Conservation (phyloP, 1,140 invertebrate genomes). For the Papilio dardanus region DNA sequence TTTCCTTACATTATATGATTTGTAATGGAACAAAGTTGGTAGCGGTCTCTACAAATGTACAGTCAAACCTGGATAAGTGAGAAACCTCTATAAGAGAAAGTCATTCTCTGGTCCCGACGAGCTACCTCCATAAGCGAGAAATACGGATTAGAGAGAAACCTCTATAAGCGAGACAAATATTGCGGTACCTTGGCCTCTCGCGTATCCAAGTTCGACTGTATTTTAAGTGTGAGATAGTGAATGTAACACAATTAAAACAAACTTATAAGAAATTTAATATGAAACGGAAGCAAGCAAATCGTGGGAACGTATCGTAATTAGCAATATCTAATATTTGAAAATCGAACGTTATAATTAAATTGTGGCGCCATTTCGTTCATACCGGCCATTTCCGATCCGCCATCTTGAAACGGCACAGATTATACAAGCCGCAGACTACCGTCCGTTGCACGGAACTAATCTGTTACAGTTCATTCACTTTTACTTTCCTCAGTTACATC, state of each 20-base stretch:
- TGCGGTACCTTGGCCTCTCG: too few relatives aligned
- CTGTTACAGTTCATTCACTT: slow-evolving; percentile 32
- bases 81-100: too few relatives aligned
- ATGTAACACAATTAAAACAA: too few relatives aligned
- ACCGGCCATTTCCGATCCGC: slow-evolving; percentile 4
- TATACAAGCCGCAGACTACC: background rate
- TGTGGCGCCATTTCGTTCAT: background rate
- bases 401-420: slow-evolving; percentile 20
- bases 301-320: background rate
- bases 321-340: background rate
- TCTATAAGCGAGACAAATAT: too few relatives aligned
- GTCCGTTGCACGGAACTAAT: slow-evolving; percentile 15
- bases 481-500: slow-evolving; percentile 29
- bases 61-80: too few relatives aligned
- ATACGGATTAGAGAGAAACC: too few relatives aligned
- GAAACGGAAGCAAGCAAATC: background rate
- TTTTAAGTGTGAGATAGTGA: background rate
- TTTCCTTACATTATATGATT: too few relatives aligned
- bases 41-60: background rate
- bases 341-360: background rate
- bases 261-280: too few relatives aligned
- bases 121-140: too few relatives aligned
- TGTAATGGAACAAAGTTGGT: too few relatives aligned
- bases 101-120: too few relatives aligned
- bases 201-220: too few relatives aligned